Evolutionary conservation across 2,113 vertebrate species (phyloP).

Genomic region (Bufo gargarizans): DNA sequence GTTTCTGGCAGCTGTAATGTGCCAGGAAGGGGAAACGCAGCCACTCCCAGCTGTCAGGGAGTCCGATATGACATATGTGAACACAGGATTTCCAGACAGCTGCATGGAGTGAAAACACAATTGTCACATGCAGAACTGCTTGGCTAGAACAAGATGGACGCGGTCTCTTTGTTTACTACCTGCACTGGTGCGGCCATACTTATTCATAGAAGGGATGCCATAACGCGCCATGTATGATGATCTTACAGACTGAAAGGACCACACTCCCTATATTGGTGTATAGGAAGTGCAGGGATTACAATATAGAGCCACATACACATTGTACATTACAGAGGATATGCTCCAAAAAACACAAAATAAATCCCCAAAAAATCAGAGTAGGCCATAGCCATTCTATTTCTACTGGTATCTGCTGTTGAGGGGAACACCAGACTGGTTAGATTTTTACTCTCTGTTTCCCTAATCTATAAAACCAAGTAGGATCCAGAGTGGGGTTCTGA

Average conservation of each 20-base stretch:
- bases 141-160: background rate
- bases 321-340: too few relatives aligned
- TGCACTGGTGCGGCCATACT: background rate
- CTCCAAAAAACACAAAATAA: too few relatives aligned
- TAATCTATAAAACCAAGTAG: too few relatives aligned
- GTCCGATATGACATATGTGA: conserved; percentile 33
- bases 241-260: background rate
- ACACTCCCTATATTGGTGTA: too few relatives aligned
- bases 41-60: conserved; percentile 51
- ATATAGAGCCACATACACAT: background rate
- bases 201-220: background rate
- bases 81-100: conserved; percentile 47
- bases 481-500: too few relatives aligned
- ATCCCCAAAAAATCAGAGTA: too few relatives aligned
- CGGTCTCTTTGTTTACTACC: background rate
- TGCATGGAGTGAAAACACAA: conserved; percentile 24
- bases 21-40: conserved; percentile 43
- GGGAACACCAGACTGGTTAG: too few relatives aligned
- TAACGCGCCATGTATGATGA: too few relatives aligned
- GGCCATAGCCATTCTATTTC: too few relatives aligned
- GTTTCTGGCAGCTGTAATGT: conserved; percentile 45
- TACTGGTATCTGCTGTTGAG: too few relatives aligned
- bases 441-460: too few relatives aligned
- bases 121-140: conserved; percentile 19
- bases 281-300: background rate